Evolutionary conservation across 2,797 vertebrate species (phyloP).

Genomic region (Philypnodon macrostomus): DNA sequence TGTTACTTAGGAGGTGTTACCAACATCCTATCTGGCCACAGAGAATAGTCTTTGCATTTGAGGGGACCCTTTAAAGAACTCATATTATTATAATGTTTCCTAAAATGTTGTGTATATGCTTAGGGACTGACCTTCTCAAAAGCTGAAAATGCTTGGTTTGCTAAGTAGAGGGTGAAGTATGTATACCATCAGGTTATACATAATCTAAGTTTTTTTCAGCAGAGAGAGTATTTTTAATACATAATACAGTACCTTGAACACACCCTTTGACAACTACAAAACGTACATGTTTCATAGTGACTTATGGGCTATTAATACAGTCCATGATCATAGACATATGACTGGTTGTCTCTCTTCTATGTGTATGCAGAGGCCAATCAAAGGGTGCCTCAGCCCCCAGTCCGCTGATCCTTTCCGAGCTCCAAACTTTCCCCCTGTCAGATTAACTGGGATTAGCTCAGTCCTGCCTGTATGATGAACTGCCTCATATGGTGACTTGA

Average conservation of each 20-base stretch:
- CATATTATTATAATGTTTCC: no score
- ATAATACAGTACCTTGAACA: no score
- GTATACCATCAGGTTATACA: no score
- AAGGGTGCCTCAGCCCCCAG: constrained; percentile 39
- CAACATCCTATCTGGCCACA: constrained; percentile 48
- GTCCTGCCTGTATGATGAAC: constrained; percentile 69
- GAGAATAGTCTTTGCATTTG: no score
- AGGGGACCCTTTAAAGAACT: no score
- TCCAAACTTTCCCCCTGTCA: constrained; percentile 72
- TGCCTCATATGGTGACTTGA: constrained; percentile 62
- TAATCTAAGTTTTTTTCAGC: no score
- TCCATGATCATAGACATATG: constrained; percentile 69
- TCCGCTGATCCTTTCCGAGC: constrained; percentile 65
- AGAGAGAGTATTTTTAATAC: no score
- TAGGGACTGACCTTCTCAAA: no score
- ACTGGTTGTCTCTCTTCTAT: constrained; percentile 71
- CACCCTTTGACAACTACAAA: constrained; percentile 23
- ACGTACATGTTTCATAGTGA: constrained; percentile 1
- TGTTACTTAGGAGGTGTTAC: constrained; percentile 56
- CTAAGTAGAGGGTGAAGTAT: no score
- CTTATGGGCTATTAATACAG: constrained; percentile 79
- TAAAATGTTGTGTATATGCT: no score
- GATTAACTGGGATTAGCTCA: constrained; percentile 73
- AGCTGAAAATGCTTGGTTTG: no score
- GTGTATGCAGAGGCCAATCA: constrained; percentile 51